phyloP scores from a whole-genome alignment of 1,140 invertebrate species.

The Drosophila busckii region DNA sequence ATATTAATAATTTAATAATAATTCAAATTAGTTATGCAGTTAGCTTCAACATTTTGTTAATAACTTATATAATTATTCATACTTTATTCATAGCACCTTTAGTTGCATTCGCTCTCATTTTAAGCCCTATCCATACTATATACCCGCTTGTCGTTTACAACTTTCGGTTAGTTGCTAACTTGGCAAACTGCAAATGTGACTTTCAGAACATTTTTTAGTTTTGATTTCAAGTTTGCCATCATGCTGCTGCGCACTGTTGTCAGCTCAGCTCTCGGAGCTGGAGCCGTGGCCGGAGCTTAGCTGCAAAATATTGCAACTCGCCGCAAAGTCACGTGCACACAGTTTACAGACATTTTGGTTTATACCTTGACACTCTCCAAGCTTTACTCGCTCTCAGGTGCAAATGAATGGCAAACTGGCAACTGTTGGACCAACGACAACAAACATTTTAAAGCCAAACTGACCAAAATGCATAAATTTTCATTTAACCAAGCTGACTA shows the following conservation, averaged over 20 bases:
- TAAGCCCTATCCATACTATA: too few species aligned
- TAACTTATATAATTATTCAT: too few species aligned
- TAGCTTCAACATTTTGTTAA: too few species aligned
- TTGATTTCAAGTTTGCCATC: constrained; percentile 62
- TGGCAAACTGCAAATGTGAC: constrained; percentile 42
- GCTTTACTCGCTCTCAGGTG: constrained; percentile 23
- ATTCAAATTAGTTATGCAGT: too few species aligned
- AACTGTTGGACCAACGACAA: constrained; percentile 9
- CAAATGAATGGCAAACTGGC: constrained; percentile 18
- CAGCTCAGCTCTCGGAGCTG: constrained; percentile 36
- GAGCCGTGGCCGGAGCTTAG: constrained; percentile 31
- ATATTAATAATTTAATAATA: too few species aligned
- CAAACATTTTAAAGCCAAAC: constrained; percentile 19
- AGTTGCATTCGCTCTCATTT: too few species aligned
- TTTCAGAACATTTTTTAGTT: constrained; percentile 77
- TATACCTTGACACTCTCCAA: constrained; percentile 20
- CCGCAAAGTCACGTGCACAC: constrained; percentile 70
- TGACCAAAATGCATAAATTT: not conserved
- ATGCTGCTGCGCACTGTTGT: constrained; percentile 40
- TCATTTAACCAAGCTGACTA: too few species aligned
- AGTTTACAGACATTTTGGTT: constrained; percentile 69
- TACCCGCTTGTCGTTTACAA: too few species aligned
- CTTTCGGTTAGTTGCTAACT: not conserved
- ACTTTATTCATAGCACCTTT: too few species aligned
- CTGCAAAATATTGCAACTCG: constrained; percentile 68